phyloP scores from a whole-genome alignment of 2,888 invertebrate species.

The Neoitamus cyanurus region DNA sequence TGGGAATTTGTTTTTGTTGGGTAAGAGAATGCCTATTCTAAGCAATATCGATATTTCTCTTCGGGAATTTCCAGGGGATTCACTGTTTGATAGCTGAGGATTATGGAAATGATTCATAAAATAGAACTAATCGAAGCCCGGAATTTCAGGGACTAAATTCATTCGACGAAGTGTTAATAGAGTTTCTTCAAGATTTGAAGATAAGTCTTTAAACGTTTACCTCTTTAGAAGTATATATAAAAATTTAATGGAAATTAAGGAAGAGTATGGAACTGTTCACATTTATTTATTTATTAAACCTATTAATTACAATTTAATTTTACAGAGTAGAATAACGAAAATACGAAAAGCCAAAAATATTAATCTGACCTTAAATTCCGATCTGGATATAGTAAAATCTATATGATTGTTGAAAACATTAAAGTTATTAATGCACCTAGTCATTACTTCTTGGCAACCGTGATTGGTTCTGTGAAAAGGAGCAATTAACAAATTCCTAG shows the following conservation, averaged over 20 bases:
- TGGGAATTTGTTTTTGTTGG: slow-evolving; percentile 5
- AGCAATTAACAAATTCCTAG: too few relatives aligned
- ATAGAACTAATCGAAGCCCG: not conserved
- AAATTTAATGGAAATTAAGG: not conserved
- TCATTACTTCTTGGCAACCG: too few relatives aligned
- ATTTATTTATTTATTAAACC: not conserved
- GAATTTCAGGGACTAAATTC: not conserved
- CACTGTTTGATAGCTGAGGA: not conserved
- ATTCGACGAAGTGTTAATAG: not conserved
- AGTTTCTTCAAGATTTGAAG: not conserved
- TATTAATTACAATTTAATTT: too few relatives aligned
- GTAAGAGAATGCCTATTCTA: not conserved
- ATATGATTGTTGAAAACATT: too few relatives aligned
- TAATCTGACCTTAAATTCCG: too few relatives aligned
- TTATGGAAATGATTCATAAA: not conserved
- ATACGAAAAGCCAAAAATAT: too few relatives aligned
- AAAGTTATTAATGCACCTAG: too few relatives aligned
- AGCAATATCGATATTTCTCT: slow-evolving; percentile 3
- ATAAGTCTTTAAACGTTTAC: not conserved
- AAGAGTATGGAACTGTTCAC: not conserved
- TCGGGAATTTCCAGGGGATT: slow-evolving; percentile 9
- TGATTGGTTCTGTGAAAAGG: too few relatives aligned
- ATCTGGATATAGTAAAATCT: too few relatives aligned
- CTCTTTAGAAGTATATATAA: not conserved
- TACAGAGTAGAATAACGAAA: too few relatives aligned